These are phyloP conservation scores for Oreotrochilus melanogaster DNA, from an alignment of 2,113 vertebrate species.

Conservation along the genomic window DNA sequence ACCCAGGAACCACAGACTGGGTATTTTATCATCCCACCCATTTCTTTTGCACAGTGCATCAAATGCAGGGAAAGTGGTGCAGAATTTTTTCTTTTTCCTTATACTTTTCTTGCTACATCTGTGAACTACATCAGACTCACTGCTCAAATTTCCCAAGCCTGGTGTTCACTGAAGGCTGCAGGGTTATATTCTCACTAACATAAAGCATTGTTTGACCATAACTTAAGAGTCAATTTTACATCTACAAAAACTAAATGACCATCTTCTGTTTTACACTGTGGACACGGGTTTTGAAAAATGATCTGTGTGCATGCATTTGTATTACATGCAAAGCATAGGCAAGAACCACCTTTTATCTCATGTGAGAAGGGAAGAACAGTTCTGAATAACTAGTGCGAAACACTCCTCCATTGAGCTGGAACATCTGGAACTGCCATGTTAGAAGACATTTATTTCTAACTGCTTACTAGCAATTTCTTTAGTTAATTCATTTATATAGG, in stretches of 20 bases:
- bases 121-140: neutral
- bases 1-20: neutral
- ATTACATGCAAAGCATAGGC: neutral
- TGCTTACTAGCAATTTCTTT: neutral
- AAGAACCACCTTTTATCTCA: neutral
- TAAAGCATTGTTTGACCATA: neutral
- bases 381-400: neutral
- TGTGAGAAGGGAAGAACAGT: accelerated
- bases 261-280: neutral
- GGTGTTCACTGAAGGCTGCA: neutral
- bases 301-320: neutral
- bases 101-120: neutral
- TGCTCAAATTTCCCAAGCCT: neutral
- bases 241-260: neutral
- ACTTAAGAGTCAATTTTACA: neutral
- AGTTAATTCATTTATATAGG: neutral
- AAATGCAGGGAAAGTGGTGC: neutral
- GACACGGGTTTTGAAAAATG: neutral
- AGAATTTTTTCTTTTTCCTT: neutral
- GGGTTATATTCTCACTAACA: neutral
- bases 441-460: neutral
- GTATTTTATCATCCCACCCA: neutral
- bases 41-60: neutral
- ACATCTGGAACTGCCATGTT: neutral
- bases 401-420: neutral